Evolutionary conservation across 2,113 vertebrate species (phyloP).

Genomic region (Stomatorhinus ivindoensis): DNA sequence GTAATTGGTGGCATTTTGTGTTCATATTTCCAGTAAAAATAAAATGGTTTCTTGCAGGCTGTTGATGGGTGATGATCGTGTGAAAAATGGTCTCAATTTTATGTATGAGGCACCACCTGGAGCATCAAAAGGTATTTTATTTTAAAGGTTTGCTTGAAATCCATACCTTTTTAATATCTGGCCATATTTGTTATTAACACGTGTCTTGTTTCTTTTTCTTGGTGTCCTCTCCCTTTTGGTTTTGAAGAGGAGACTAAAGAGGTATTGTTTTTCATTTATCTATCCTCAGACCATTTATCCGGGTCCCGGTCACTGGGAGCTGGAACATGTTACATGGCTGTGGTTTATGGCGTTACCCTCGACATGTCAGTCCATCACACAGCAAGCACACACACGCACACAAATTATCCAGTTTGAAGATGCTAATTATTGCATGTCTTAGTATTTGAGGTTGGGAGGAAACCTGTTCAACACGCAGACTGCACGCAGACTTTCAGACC

Average conservation of each 20-base stretch:
- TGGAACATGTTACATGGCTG: neutral
- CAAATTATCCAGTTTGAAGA: neutral
- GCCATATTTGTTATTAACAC: neutral
- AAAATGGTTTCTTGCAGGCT: constrained; percentile 57
- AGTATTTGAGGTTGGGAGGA: neutral
- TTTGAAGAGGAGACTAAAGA: constrained; percentile 84
- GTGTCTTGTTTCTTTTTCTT: neutral
- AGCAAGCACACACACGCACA: neutral
- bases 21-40: neutral
- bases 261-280: constrained; percentile 59
- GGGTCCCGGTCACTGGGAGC: neutral
- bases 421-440: neutral
- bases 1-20: neutral
- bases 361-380: neutral
- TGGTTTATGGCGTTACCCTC: neutral
- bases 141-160: neutral
- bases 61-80: constrained; percentile 95
- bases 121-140: constrained; percentile 82
- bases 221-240: constrained; percentile 23
- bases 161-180: neutral
- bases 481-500: neutral
- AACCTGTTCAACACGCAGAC: neutral
- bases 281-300: neutral
- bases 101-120: constrained; percentile 98
- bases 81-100: constrained; percentile 97